phyloP scores from a whole-genome alignment of 2,888 invertebrate genomes.

The Agrenia bidenticulata region DNA sequence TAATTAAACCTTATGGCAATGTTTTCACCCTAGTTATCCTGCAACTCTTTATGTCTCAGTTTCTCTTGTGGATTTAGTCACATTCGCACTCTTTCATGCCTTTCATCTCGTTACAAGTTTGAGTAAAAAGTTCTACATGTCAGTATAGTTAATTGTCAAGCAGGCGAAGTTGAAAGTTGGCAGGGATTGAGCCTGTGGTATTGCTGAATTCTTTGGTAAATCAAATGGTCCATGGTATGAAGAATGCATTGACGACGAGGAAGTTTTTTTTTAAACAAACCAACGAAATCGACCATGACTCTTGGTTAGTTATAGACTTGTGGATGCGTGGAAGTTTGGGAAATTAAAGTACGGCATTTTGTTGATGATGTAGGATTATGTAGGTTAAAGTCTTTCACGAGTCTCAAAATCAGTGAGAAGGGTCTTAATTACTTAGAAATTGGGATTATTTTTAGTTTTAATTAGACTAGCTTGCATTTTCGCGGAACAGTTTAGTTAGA shows the following conservation, averaged over 20 bases:
- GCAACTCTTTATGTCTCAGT: no score
- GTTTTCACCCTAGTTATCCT: constrained; percentile 1
- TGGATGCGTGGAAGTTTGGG: no score
- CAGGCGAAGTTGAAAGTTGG: neutral
- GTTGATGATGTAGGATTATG: no score
- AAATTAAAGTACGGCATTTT: no score
- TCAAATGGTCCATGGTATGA: constrained; percentile 8
- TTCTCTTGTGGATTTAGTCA: neutral
- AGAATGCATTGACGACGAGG: neutral
- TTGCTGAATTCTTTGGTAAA: neutral
- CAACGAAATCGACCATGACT: neutral
- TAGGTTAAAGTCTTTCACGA: no score
- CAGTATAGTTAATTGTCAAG: constrained; percentile 3
- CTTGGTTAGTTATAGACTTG: neutral
- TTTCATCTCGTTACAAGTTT: constrained; percentile 42
- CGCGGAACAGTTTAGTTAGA: no score
- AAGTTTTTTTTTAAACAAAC: constrained; percentile 1
- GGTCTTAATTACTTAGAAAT: no score
- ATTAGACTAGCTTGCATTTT: no score
- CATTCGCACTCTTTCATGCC: constrained; percentile 51
- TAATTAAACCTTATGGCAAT: neutral
- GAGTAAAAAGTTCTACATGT: neutral
- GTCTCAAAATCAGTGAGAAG: no score
- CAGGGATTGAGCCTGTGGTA: no score
- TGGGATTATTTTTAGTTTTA: no score